Evolutionary conservation across 2,888 invertebrate species (phyloP).

Genomic region (Congeria kusceri): DNA sequence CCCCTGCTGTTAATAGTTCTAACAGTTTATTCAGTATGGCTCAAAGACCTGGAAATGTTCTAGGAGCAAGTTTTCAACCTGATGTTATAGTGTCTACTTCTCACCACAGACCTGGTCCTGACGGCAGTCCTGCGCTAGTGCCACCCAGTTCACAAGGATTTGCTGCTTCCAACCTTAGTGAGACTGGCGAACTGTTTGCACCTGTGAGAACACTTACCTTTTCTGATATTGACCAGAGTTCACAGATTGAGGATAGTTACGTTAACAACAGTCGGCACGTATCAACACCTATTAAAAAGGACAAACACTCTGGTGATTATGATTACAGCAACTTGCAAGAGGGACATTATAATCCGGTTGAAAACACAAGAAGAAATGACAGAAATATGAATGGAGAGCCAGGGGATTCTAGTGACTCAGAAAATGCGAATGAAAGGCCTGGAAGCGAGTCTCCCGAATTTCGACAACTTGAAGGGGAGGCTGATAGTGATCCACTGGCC

Average conservation of each 20-base stretch:
- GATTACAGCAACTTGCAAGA: conserved; percentile 20
- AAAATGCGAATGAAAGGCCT: conserved; percentile 22
- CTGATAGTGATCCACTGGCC: conserved; percentile 37
- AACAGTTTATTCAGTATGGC: background rate
- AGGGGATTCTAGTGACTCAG: conserved; percentile 37
- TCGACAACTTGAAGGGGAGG: conserved; percentile 59
- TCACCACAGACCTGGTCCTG: conserved; percentile 65
- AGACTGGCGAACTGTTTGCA: conserved; percentile 68
- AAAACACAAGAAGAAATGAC: background rate
- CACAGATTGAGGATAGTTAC: conserved; percentile 63
- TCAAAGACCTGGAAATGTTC: background rate
- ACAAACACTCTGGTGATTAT: background rate
- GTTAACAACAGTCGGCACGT: conserved; percentile 53
- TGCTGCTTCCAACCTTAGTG: conserved; percentile 55
- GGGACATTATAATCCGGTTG: conserved; percentile 9
- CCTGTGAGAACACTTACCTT: conserved; percentile 68
- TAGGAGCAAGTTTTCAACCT: conserved; percentile 43
- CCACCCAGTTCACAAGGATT: conserved; percentile 58
- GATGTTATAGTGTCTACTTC: conserved; percentile 58
- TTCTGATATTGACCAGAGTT: conserved; percentile 69
- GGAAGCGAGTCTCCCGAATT: conserved; percentile 51
- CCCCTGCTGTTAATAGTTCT: background rate
- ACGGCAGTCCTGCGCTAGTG: conserved; percentile 69
- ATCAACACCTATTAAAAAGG: conserved; percentile 56
- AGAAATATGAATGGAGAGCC: background rate